Conservation (phyloP, 2,888 invertebrate genomes). For the Clusia tigrina region DNA sequence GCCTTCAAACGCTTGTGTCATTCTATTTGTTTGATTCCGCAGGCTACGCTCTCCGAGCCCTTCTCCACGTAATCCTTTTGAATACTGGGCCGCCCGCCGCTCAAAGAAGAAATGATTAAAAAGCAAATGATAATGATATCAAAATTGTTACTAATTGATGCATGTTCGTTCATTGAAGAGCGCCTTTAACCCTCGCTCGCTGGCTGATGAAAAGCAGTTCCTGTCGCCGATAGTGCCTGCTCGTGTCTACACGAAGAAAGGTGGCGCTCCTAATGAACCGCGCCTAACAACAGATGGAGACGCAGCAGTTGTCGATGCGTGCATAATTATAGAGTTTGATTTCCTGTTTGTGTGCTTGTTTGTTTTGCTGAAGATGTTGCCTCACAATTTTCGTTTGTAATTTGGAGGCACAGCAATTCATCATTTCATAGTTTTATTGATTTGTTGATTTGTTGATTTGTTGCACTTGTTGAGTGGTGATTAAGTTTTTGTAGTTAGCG, state of each 20-base stretch:
- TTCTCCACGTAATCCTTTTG: slow-evolving; percentile 1
- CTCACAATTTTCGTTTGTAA: too few relatives aligned
- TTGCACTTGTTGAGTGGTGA: neutral
- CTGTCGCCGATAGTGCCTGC: too few relatives aligned
- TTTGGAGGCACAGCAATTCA: too few relatives aligned
- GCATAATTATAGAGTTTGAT: slow-evolving; percentile 22
- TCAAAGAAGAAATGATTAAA: slow-evolving; percentile 1
- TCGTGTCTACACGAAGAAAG: neutral
- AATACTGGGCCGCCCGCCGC: neutral
- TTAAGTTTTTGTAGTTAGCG: neutral
- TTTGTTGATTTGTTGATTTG: neutral
- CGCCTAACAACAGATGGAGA: neutral
- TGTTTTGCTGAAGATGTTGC: slow-evolving; percentile 5
- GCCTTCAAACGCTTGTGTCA: slow-evolving; percentile 12
- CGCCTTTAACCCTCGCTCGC: slow-evolving; percentile 5
- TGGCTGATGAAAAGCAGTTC: neutral
- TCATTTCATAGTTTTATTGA: neutral
- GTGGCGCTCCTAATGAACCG: slow-evolving; percentile 2
- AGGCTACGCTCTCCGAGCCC: neutral
- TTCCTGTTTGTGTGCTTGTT: slow-evolving; percentile 26
- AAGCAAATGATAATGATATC: slow-evolving; percentile 15
- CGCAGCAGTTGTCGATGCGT: neutral
- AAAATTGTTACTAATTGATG: slow-evolving; percentile 16
- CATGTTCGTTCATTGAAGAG: slow-evolving; percentile 7
- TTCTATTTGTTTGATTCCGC: slow-evolving; percentile 21